Evolutionary conservation across 2,888 invertebrate genomes (phyloP).

Genomic region (Oligia fasciuncula): DNA sequence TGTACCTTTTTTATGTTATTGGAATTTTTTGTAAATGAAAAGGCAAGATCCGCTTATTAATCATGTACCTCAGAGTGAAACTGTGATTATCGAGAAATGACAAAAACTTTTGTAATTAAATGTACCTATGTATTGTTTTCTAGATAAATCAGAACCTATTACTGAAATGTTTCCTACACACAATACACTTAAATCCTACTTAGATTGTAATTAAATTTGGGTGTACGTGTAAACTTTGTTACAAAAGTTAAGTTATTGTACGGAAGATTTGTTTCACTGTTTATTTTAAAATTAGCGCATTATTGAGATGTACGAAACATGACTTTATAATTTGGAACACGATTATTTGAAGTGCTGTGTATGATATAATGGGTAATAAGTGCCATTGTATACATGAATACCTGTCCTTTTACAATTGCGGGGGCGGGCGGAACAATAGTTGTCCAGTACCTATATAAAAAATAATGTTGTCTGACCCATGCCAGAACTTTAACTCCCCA

Average conservation of each 20-base stretch:
- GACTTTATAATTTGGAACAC: slow-evolving; percentile 44
- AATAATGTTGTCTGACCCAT: not conserved
- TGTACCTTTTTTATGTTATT: not conserved
- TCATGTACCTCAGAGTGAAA: not conserved
- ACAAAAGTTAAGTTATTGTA: slow-evolving; percentile 46
- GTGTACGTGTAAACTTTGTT: slow-evolving; percentile 36
- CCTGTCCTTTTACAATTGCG: not conserved
- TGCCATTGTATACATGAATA: slow-evolving; percentile 12
- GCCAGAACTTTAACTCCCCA: slow-evolving; percentile 16
- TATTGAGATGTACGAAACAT: slow-evolving; percentile 45
- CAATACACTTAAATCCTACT: slow-evolving; percentile 15
- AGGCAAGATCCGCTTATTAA: not conserved
- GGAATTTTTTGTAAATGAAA: not conserved
- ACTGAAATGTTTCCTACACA: not conserved
- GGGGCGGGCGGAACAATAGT: not conserved
- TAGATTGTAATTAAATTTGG: slow-evolving; percentile 25
- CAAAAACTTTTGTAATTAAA: not conserved
- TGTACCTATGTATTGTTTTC: not conserved
- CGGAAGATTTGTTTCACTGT: slow-evolving; percentile 40
- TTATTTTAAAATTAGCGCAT: slow-evolving; percentile 37
- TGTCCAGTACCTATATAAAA: not conserved
- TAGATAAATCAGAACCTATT: not conserved
- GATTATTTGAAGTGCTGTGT: slow-evolving; percentile 25
- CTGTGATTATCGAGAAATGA: not conserved
- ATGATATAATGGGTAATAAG: slow-evolving; percentile 26